A percentile compares a stretch with the other conserved stretches of the same genome.
These are phyloP conservation scores for Cygnus olor DNA, from an alignment of 2,797 vertebrate genomes.

Conservation along the genomic window DNA sequence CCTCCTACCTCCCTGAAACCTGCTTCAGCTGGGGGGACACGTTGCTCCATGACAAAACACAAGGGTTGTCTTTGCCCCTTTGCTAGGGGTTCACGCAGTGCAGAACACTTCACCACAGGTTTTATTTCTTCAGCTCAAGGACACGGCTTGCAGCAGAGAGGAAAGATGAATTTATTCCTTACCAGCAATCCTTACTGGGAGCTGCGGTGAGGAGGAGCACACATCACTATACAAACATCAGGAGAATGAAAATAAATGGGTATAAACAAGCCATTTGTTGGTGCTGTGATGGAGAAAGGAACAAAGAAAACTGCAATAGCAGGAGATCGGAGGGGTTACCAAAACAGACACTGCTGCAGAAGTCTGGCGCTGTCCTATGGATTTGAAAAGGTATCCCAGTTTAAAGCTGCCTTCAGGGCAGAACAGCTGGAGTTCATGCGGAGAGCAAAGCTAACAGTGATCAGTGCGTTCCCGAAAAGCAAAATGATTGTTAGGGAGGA, in stretches of 20 bases:
- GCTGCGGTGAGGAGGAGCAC: background rate
- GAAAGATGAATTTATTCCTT: background rate
- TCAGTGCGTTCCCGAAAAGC: background rate
- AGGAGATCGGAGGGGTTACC: background rate
- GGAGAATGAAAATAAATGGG: background rate
- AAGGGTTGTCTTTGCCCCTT: background rate
- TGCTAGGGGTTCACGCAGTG: fast-evolving
- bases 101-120: fast-evolving
- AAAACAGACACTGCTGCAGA: background rate
- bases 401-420: background rate
- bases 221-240: background rate
- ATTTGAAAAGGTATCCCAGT: background rate
- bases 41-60: background rate
- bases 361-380: background rate
- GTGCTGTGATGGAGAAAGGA: background rate
- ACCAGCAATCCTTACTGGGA: background rate
- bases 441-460: background rate
- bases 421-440: background rate
- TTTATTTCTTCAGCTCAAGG: background rate
- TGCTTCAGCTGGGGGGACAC: background rate
- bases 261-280: background rate
- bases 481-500: background rate
- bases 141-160: background rate
- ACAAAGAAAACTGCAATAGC: background rate
- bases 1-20: background rate